A percentile compares a stretch with the other conserved stretches of the same genome.
These are phyloP conservation scores for Trilocha varians DNA, from an alignment of 2,888 invertebrate genomes.

Conservation along the genomic window DNA sequence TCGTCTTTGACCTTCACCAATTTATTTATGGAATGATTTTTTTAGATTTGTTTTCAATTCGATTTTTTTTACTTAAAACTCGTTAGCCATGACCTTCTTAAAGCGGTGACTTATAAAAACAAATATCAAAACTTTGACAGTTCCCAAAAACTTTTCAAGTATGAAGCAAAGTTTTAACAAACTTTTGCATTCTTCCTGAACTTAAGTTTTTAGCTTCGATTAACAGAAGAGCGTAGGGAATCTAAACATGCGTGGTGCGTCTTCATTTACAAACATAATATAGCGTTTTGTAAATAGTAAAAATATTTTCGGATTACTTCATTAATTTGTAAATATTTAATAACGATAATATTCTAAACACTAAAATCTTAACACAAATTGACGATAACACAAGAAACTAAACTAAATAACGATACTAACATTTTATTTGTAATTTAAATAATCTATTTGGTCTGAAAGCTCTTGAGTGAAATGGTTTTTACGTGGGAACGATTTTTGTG, in stretches of 20 bases:
- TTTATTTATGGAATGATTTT: too few species aligned
- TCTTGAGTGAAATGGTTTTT: slow-evolving; percentile 74
- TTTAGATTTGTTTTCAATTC: too few species aligned
- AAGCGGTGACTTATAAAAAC: background rate
- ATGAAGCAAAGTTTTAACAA: slow-evolving; percentile 26
- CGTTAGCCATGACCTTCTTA: background rate
- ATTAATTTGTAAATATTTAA: slow-evolving; percentile 8
- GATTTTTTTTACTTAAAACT: background rate
- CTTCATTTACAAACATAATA: slow-evolving; percentile 2
- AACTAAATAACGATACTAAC: background rate
- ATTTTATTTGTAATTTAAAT: slow-evolving; percentile 6
- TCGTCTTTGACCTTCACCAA: too few species aligned
- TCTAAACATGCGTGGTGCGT: slow-evolving; percentile 29
- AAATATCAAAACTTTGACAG: slow-evolving; percentile 27
- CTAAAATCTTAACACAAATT: background rate
- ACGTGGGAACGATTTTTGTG: slow-evolving; percentile 75
- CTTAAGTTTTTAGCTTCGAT: slow-evolving; percentile 15
- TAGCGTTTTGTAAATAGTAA: slow-evolving; percentile 1
- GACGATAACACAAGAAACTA: background rate
- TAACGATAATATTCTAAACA: background rate
- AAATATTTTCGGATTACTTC: slow-evolving; percentile 12
- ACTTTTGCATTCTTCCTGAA: slow-evolving; percentile 21
- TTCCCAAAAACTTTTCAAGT: slow-evolving; percentile 29
- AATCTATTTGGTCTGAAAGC: slow-evolving; percentile 64
- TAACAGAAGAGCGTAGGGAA: slow-evolving; percentile 11